These are phyloP conservation scores for Noctua pronuba DNA, from an alignment of 2,888 invertebrate genomes.

Conservation along the genomic window DNA sequence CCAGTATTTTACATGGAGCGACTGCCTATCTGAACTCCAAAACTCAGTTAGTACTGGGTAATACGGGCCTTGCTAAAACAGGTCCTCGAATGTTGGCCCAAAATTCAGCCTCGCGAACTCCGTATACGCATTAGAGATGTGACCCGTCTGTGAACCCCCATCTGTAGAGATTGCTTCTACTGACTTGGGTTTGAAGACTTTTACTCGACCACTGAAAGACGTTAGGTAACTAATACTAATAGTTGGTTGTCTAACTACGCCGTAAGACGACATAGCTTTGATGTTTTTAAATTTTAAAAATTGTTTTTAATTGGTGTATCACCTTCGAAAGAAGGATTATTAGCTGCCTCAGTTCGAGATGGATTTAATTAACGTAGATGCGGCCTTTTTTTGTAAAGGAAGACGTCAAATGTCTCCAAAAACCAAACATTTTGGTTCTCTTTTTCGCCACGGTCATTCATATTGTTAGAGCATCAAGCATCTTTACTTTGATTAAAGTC, in stretches of 20 bases:
- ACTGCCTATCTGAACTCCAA: too few species aligned
- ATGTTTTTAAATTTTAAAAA: not conserved
- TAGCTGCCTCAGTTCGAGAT: not conserved
- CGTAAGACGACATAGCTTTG: not conserved
- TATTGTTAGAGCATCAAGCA: not conserved
- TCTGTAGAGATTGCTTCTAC: too few species aligned
- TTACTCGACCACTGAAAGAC: too few species aligned
- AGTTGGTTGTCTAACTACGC: not conserved
- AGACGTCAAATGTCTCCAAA: not conserved
- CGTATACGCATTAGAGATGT: too few species aligned
- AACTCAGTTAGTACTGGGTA: too few species aligned
- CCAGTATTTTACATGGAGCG: too few species aligned
- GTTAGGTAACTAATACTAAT: too few species aligned
- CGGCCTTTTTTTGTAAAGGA: not conserved
- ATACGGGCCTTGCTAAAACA: too few species aligned
- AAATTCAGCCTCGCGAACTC: too few species aligned
- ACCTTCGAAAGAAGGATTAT: not conserved
- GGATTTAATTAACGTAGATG: not conserved
- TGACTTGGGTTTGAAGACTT: too few species aligned
- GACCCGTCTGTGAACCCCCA: too few species aligned
- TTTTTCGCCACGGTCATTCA: not conserved
- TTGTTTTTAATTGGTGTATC: not conserved
- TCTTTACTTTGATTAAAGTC: not conserved
- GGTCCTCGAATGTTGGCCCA: too few species aligned
- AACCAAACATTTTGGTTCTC: not conserved